Evolutionary conservation across 2,888 invertebrate genomes (phyloP), one percentile per base, ranked within the genome.

Genomic region (Plagodis pulveraria): DNA sequence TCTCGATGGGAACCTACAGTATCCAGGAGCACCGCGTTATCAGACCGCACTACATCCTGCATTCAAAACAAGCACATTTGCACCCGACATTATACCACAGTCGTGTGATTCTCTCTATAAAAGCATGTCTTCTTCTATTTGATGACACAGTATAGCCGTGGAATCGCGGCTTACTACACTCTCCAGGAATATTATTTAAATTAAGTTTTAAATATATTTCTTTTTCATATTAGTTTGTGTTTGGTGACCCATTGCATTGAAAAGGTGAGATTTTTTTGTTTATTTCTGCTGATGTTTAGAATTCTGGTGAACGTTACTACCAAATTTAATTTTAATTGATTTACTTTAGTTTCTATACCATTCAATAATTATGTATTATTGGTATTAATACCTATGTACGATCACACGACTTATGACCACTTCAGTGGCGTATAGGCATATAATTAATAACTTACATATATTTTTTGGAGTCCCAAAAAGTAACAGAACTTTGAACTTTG

Each of bases 71-170:
- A 12, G 6, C 5, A 11, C 6, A 6, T 22, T 2, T 78, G 77
- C 79, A 69, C 76, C 72, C 77, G 78, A n/a, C n/a, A 22, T 6
- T 33, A 0, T 0, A n/a, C 6, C n/a, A 40, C 10, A 22, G 7
- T 41, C 73, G 74, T 69, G 74, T 69, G 73, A 67, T 70, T 5
- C 8, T 6, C 46, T n/a, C 56, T 76, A 76, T 80, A 82, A 69
- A 80, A 58, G 33, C 43, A 8, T 5, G 41, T n/a, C 8, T 36
- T 22, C 5, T 53, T 35, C 12, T 6, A 55, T 6, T 6, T 32
- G 8, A 8, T n/a, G 40, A 5, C 69, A 78, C 73, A 80, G 66
- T 77, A 71, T 72, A 71, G 83, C 80, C 81, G 83, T 83, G 78
- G 56, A 49, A 40, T n/a, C 77, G 79, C 83, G 83, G 83, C 81